Conservation (phyloP, 2,797 vertebrate genomes). For the Selene dorsalis region DNA sequence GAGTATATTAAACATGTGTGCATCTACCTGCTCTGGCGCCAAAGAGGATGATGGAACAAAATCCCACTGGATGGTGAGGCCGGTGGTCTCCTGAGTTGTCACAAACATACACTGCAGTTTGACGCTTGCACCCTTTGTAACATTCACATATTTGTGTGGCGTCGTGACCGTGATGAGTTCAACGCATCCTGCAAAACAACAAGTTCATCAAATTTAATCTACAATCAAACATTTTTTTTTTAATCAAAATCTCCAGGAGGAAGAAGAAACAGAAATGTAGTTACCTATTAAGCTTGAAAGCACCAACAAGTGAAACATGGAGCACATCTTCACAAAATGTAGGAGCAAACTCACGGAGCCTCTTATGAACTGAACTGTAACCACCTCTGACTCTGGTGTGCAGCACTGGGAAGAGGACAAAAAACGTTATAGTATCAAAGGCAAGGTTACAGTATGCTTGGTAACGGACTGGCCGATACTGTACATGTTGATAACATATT, state of each 20-base stretch:
- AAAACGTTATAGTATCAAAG: slow-evolving; percentile 14
- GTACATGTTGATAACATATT: slow-evolving; percentile 63
- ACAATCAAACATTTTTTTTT: background rate
- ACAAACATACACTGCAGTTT: slow-evolving; percentile 65
- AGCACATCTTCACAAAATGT: slow-evolving; percentile 62
- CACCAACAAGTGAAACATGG: slow-evolving; percentile 38
- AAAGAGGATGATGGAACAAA: slow-evolving; percentile 48
- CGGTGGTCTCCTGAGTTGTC: slow-evolving; percentile 35
- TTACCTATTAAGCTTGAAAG: slow-evolving; percentile 73
- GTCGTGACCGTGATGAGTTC: slow-evolving; percentile 67
- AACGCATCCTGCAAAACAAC: slow-evolving; percentile 57
- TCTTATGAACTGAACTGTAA: slow-evolving; percentile 3
- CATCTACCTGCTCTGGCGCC: slow-evolving; percentile 58
- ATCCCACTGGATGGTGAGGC: slow-evolving; percentile 72
- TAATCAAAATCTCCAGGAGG: background rate
- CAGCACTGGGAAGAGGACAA: slow-evolving; percentile 33
- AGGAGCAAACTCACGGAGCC: background rate
- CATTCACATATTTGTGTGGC: slow-evolving; percentile 66
- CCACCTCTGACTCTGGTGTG: slow-evolving; percentile 5
- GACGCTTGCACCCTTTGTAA: slow-evolving; percentile 55
- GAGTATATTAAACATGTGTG: background rate
- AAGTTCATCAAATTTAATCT: background rate
- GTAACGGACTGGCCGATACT: slow-evolving; percentile 51
- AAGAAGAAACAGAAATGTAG: background rate
- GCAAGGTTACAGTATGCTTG: slow-evolving; percentile 48